Evolutionary conservation across 2,113 vertebrate species (phyloP), one percentile per base, ranked within the genome.

Genomic region (Hippocampus zosterae): DNA sequence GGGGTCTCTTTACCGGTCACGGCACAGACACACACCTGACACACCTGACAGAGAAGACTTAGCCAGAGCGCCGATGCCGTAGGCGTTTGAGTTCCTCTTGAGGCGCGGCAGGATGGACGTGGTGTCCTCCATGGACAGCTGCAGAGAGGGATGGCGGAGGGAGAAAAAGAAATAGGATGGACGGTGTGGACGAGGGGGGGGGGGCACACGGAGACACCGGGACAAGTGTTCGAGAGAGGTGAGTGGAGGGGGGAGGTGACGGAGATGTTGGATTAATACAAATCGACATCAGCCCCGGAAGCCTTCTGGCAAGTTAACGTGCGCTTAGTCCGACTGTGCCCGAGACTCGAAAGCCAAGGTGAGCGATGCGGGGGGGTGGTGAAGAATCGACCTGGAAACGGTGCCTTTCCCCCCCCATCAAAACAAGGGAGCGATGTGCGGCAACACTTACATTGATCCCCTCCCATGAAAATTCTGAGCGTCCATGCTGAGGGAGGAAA

Each of bases 61-160:
- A 92, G 97, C 97, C 92, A 99, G 92, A 90, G 97, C 97, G 65
- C 97, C 96, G 79, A 99, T 99, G 88, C 97, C 95, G 67, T 98
- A 99, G 74, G 96, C 94, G 70, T 98, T 98, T 73, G 97, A 96
- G 83, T 96, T 92, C 90, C 97, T 98, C 87, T 98, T 99, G 84
- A 98, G 93, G 82, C 95, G 95, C 46, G 97, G 97, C 71, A 99
- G 94, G 84, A 99, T 99, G 79, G 97, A 98, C 67, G 96, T 99
- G 68, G 97, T 99, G 88, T 99, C 97, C 91, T 99, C 97, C 96
- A 98, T 98, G 81, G 97, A 99, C 72, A 98, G 93, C 97, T 99
- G 85, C 77, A 92, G 88, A 80, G 84, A 85, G 83, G 83, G 76
- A 85, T 84, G 85, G 81, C 81, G 78, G 80, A 81, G 73, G 80